Base-by-base conservation (phyloP, 2,888 invertebrate genomes). In the Phyllotreta striolata region DNA sequence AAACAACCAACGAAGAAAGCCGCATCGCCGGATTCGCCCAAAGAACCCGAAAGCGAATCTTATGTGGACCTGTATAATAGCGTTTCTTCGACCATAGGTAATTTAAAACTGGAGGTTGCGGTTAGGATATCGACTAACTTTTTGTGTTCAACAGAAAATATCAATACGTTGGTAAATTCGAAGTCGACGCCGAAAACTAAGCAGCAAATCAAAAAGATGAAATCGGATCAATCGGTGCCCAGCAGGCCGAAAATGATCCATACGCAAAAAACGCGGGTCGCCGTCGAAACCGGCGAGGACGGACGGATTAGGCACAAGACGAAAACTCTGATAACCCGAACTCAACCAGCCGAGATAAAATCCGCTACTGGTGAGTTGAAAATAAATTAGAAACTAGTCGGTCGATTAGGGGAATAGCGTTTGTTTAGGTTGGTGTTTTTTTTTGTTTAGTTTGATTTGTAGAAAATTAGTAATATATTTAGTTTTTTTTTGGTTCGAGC, bases 171-270 rank as follows among this genome's bases (percentile, higher is more conserved):
- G 9, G 80, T 83, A 1, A 82, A 82, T 67, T 78, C 83, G 0
- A 84, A 83, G 61, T 71, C 78, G 40, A 70, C 72, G 12, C 68
- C 67, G 5, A 63, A 62, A 24, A 9, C 46, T 6, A 46, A 67
- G 55, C 70, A 69, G 41, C 55, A 40, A 38, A 12, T 68, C 6
- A 66, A 75, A 61, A 76, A 75, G 44, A 35, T 14, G 43, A 82
- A 82, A 74, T 80, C 46, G 14, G 72, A 72, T 78, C 80, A 56
- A 77, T 80, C 54, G 10, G 35, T 67, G 10, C 83, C 84, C 6
- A 83, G 86, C 0, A 84, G 90, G 37, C 90, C 91, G 3, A 88
- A 88, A 75, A 91, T 91, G 91, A 91, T 91, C 71, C 91, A 91
- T 77, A 91, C 91, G 0, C 89, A 89, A 76, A 89, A 88, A 72